Conservation (phyloP, 1,140 invertebrate genomes). For the Polyergus mexicanus region DNA sequence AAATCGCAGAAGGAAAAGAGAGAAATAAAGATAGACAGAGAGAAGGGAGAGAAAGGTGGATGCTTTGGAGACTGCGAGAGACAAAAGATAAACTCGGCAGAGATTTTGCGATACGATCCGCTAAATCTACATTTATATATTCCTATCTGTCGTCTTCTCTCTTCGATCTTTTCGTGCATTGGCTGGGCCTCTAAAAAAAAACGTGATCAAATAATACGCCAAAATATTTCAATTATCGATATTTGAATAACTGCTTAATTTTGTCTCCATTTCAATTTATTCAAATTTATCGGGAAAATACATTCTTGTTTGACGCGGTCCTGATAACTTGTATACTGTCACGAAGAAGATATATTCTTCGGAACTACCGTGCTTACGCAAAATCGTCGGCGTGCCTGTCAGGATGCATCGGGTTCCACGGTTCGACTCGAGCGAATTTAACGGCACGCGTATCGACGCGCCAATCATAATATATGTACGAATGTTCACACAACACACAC, state of each 20-base stretch:
- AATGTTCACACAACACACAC: constrained; percentile 71
- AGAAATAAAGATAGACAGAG: constrained; percentile 60
- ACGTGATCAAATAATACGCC: neutral
- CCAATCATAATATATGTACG: constrained; percentile 82
- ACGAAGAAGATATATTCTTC: neutral
- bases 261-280: neutral
- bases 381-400: constrained; percentile 67
- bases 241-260: neutral
- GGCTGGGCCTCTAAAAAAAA: constrained; percentile 18
- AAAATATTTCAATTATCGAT: neutral
- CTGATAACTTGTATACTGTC: neutral
- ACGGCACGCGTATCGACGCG: constrained; percentile 79
- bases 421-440: constrained; percentile 72
- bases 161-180: constrained; percentile 28
- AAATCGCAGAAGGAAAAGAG: constrained; percentile 14
- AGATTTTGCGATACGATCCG: constrained; percentile 78
- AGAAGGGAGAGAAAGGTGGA: constrained; percentile 27
- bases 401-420: constrained; percentile 77
- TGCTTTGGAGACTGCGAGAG: constrained; percentile 57
- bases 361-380: constrained; percentile 36
- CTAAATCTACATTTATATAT: constrained; percentile 84
- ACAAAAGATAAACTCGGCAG: constrained; percentile 82
- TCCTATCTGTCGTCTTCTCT: constrained; percentile 58
- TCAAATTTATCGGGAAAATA: neutral
- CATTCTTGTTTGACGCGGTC: neutral